Percentiles rank a stretch among this genome's conserved stretches.
These are phyloP conservation scores for Lagopus muta DNA, from an alignment of 2,113 vertebrate species.

Conservation along the genomic window DNA sequence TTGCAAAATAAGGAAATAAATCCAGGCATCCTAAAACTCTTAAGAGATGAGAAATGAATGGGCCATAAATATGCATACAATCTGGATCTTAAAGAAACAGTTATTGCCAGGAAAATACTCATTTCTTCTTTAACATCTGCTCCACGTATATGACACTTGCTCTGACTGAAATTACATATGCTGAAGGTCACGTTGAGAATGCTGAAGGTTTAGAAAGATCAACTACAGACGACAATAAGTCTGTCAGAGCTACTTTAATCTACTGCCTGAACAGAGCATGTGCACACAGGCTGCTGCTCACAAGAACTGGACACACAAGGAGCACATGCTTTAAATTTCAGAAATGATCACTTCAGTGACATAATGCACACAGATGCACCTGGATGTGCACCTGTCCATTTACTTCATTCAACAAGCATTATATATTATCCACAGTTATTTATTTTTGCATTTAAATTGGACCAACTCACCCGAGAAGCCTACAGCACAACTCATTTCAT, in stretches of 20 bases:
- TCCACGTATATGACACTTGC: not conserved
- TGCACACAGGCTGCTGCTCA: not conserved
- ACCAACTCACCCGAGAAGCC: slow-evolving; percentile 92
- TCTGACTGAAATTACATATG: not conserved
- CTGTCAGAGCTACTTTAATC: not conserved
- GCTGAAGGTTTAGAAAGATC: not conserved
- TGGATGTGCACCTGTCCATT: not conserved
- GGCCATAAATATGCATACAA: not conserved
- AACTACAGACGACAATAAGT: not conserved
- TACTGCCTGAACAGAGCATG: not conserved
- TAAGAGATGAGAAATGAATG: not conserved
- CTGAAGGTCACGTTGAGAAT: not conserved
- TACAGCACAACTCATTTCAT: slow-evolving; percentile 85
- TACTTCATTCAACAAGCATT: not conserved
- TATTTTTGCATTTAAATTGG: not conserved
- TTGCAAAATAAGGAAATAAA: not conserved
- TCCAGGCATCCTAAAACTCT: not conserved
- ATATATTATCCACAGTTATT: not conserved
- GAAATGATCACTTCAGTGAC: not conserved
- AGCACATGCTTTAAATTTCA: not conserved
- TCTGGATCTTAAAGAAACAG: not conserved
- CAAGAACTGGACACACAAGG: not conserved
- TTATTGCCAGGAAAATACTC: not conserved
- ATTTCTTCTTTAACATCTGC: not conserved
- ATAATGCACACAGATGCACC: not conserved